Evolutionary conservation across 1,140 invertebrate species (phyloP).

Genomic region (Teleogryllus occipitalis): DNA sequence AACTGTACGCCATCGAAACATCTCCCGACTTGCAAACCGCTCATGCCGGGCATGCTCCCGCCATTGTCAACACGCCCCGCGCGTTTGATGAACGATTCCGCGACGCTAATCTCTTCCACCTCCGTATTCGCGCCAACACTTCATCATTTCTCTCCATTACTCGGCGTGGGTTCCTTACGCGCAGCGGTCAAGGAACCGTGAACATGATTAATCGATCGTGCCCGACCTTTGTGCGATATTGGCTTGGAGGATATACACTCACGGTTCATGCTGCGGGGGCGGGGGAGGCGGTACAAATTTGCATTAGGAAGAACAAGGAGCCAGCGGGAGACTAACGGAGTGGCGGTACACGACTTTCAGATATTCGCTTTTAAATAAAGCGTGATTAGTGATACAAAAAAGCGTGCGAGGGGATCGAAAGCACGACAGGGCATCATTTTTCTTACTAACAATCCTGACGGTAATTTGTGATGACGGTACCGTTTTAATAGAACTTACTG

Average conservation of each 20-base stretch:
- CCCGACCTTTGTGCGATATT: background rate
- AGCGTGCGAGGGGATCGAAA: too few species aligned
- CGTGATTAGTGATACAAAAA: too few species aligned
- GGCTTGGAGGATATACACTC: background rate
- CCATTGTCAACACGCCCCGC: background rate
- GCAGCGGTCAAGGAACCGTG: background rate
- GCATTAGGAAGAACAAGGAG: background rate
- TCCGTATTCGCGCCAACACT: background rate
- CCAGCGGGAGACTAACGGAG: too few species aligned
- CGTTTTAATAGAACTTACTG: too few species aligned
- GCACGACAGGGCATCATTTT: too few species aligned
- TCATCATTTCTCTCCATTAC: background rate
- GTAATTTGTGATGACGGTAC: too few species aligned
- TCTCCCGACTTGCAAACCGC: too few species aligned
- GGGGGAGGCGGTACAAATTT: background rate
- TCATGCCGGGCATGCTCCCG: too few species aligned
- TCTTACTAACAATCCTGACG: too few species aligned
- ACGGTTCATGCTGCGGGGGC: background rate
- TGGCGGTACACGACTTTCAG: too few species aligned
- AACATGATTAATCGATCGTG: background rate
- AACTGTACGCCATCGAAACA: too few species aligned
- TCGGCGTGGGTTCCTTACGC: background rate
- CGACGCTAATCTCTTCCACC: background rate
- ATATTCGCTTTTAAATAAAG: too few species aligned
- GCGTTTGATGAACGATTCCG: background rate